Percentiles rank a stretch among this genome's conserved stretches.
Evolutionary conservation across 2,113 vertebrate species (phyloP).

Genomic region (Nycticebus coucang): DNA sequence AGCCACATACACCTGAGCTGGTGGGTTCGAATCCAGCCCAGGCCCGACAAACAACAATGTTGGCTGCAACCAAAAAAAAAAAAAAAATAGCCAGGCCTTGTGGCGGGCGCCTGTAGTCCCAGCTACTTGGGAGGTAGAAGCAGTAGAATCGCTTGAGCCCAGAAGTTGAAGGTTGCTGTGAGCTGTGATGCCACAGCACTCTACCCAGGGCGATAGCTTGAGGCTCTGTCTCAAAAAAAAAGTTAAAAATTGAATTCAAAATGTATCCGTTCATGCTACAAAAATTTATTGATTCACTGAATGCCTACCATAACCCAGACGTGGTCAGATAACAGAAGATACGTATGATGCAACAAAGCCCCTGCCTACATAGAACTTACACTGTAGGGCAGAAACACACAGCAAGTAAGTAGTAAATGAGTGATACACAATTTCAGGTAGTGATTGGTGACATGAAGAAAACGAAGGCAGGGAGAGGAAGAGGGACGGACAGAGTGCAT

Average conservation of each 20-base stretch:
- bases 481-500: accelerated
- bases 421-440: not conserved
- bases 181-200: too few relatives aligned
- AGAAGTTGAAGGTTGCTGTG: too few relatives aligned
- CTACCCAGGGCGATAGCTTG: too few relatives aligned
- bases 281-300: not conserved
- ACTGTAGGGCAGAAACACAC: not conserved
- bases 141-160: too few relatives aligned
- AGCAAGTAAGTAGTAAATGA: not conserved
- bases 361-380: not conserved
- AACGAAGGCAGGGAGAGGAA: not conserved
- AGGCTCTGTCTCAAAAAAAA: too few relatives aligned
- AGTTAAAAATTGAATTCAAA: conserved; percentile 1
- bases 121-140: too few relatives aligned
- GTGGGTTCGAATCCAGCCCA: too few relatives aligned
- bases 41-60: too few relatives aligned
- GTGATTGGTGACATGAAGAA: not conserved
- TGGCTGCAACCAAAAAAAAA: too few relatives aligned
- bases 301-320: not conserved
- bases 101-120: too few relatives aligned
- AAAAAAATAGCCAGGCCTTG: too few relatives aligned
- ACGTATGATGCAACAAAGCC: not conserved
- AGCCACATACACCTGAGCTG: too few relatives aligned
- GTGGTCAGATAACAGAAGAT: not conserved
- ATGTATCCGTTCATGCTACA: not conserved